Evolutionary conservation across 92 coral and sea anemone species (phyloP).

Genomic region (Pocillopora grandis): DNA sequence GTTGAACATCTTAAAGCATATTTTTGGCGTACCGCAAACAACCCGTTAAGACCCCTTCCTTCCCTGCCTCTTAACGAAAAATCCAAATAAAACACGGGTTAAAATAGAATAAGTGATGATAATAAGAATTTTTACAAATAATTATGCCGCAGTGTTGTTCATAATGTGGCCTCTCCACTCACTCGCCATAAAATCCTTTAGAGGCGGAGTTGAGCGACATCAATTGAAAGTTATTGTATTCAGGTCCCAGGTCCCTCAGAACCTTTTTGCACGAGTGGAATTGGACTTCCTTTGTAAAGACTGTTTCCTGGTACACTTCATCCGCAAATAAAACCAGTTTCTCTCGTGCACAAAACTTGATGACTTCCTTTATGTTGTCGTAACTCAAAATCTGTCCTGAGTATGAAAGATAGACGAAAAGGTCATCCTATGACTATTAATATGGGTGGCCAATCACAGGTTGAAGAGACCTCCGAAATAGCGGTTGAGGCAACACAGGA

Average conservation of each 20-base stretch:
- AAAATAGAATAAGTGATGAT: too few species aligned
- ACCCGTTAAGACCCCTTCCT: too few species aligned
- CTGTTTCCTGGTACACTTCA: conserved; percentile 91
- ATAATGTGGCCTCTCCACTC: conserved; percentile 25
- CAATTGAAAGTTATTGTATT: conserved; percentile 71
- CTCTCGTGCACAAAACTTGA: conserved; percentile 80
- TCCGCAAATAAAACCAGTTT: conserved; percentile 82
- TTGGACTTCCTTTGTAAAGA: conserved; percentile 60
- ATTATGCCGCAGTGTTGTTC: too few species aligned
- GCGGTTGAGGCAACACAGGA: too few species aligned
- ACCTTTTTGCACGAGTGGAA: conserved; percentile 88
- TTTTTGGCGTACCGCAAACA: too few species aligned
- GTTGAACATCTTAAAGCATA: too few species aligned
- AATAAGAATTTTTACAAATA: too few species aligned
- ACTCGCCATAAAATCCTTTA: conserved; percentile 92
- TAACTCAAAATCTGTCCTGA: conserved; percentile 83
- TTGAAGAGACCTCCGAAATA: too few species aligned
- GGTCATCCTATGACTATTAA: background rate
- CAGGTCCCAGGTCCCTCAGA: conserved; percentile 77
- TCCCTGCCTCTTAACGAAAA: too few species aligned
- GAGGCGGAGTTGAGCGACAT: conserved; percentile 79
- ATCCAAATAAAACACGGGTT: too few species aligned
- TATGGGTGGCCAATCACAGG: background rate
- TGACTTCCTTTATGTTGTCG: conserved; percentile 75
- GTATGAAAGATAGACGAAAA: too few species aligned